Conservation (phyloP, 2,888 invertebrate genomes). For the Anodontia alba region DNA sequence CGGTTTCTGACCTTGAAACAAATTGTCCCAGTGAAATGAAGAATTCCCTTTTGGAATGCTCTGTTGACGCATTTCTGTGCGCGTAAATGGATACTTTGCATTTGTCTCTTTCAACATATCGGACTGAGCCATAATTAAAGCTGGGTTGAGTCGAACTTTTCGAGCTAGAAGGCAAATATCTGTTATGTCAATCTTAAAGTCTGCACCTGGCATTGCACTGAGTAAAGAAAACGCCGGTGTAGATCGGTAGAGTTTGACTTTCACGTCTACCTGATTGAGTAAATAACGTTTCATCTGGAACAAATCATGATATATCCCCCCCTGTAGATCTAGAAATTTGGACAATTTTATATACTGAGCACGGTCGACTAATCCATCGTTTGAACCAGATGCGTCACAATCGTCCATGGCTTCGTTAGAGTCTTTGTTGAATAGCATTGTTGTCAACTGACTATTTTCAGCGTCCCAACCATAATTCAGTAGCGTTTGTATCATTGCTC, state of each 20-base stretch:
- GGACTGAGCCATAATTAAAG: no score
- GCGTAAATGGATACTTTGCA: no score
- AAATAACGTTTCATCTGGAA: background rate
- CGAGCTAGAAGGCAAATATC: no score
- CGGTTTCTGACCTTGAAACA: constrained; percentile 30
- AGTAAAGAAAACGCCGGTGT: no score
- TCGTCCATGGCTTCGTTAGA: background rate
- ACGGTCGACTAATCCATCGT: background rate
- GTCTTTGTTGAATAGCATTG: background rate
- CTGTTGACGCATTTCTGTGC: background rate
- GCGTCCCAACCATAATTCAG: background rate
- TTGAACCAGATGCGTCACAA: background rate
- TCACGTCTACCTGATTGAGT: no score
- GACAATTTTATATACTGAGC: background rate
- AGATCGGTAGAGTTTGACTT: no score
- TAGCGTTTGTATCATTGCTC: background rate
- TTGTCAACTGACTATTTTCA: background rate
- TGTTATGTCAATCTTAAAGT: no score
- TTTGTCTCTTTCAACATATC: no score
- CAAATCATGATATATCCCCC: background rate
- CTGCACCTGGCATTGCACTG: no score
- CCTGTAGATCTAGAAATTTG: background rate
- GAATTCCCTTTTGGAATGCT: constrained; percentile 16
- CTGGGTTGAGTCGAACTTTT: no score
- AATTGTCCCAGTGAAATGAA: background rate